A percentile compares a stretch with the other conserved stretches of the same genome.
phyloP scores from a whole-genome alignment of 2,888 invertebrate species.

The Eulithis testata region DNA sequence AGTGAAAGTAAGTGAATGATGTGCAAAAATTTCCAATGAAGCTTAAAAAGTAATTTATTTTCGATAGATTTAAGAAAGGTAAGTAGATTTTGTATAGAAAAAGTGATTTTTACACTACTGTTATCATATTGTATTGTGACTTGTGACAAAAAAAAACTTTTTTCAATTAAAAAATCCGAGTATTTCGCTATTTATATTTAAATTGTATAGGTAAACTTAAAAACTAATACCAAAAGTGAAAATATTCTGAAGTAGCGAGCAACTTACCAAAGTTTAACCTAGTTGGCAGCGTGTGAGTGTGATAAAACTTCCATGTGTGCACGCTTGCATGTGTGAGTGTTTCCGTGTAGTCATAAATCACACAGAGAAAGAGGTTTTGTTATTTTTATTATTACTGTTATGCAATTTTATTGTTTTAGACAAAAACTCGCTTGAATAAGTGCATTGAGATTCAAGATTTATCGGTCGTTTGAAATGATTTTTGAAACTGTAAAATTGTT shows the following conservation, averaged over 20 bases:
- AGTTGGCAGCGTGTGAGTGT: constrained; percentile 24
- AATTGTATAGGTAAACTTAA: neutral
- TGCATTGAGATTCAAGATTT: constrained; percentile 43
- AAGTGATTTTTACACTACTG: too few relatives aligned
- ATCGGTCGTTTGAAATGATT: neutral
- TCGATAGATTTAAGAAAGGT: too few relatives aligned
- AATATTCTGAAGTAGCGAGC: neutral
- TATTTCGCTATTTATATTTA: neutral
- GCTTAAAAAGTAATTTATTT: too few relatives aligned
- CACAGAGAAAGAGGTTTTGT: constrained; percentile 60
- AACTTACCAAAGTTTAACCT: constrained; percentile 19
- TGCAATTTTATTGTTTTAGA: constrained; percentile 58
- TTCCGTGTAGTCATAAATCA: constrained; percentile 63
- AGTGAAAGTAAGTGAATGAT: neutral
- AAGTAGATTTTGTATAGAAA: too few relatives aligned
- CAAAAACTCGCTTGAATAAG: constrained; percentile 37
- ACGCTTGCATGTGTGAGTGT: constrained; percentile 26
- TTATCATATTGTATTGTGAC: too few relatives aligned
- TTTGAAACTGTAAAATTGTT: neutral
- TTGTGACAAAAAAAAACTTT: too few relatives aligned
- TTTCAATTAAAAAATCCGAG: too few relatives aligned
- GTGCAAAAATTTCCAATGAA: neutral
- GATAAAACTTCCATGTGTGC: constrained; percentile 26
- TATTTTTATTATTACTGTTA: constrained; percentile 59
- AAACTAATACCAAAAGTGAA: neutral